Evolutionary conservation across 2,113 vertebrate species (phyloP), one percentile per base, ranked within the genome.

Genomic region (Phaethornis superciliosus): DNA sequence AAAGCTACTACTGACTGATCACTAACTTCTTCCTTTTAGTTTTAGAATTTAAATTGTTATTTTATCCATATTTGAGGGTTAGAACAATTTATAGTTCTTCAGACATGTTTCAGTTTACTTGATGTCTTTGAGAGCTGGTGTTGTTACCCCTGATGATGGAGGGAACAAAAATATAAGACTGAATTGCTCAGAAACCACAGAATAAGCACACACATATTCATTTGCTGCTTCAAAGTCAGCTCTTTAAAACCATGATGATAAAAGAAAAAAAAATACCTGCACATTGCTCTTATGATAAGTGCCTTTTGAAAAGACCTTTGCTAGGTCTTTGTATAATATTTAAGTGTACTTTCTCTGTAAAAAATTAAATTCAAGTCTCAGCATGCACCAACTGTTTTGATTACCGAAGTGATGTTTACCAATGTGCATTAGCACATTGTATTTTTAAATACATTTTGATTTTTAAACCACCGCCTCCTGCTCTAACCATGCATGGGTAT

Each of bases 401-500:
- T 89, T 89, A 89, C 46, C 30, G 46, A 82, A 64, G 27, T 18
- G 24, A 65, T 8, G 20, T 22, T 69, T 58, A 54, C n/a, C n/a
- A n/a, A n/a, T n/a, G n/a, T 46, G 42, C 22, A 65, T 19, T 52
- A 72, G 59, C 33, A 65, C 4, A n/a, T 23, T 3, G 4, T 55
- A 84, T n/a, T n/a, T n/a, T n/a, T n/a, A n/a, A n/a, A n/a, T n/a
- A n/a, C n/a, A n/a, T 71, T 81, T 51, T 85, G 3, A 46, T 70
- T 55, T 32, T 51, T 60, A 78, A 47, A 33, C 19, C 4, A 2
- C 19, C 9, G 17, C 22, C 32, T 62, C 40, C 18, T 0, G 2
- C 49, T 55, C 21, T 18, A 46, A 46, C 26, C 44, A 64, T 0
- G 0, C 30, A 59, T 1, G 2, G 60, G 85, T 37, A 6, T 2